Evolutionary conservation across 2,888 invertebrate species (phyloP).

Genomic region (Diplazon laetatorius): DNA sequence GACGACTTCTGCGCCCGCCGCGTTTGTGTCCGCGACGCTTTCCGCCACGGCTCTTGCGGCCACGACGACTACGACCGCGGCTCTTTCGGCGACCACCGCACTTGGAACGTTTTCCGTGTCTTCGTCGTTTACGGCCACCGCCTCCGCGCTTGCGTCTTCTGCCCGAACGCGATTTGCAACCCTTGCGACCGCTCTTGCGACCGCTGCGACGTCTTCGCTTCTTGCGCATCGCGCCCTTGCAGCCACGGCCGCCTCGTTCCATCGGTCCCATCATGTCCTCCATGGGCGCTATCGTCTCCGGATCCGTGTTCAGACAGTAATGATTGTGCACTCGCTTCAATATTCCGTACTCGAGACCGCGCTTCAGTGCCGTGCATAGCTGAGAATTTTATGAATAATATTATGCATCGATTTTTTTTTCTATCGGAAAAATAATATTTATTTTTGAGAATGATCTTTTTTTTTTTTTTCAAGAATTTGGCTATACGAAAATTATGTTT

Average conservation of each 20-base stretch:
- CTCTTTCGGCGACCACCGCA: conserved; percentile 34
- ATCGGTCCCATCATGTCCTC: conserved; percentile 63
- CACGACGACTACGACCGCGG: conserved; percentile 37
- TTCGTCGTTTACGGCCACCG: conserved; percentile 34
- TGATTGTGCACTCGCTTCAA: conserved; percentile 71
- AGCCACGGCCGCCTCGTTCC: conserved; percentile 57
- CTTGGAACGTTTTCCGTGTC: conserved; percentile 49
- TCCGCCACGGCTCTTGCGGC: conserved; percentile 37
- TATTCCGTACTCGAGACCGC: conserved; percentile 78
- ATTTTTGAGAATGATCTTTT: conserved; percentile 13
- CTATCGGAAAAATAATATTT: not conserved
- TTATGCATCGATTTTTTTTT: not conserved
- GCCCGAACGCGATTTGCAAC: conserved; percentile 35
- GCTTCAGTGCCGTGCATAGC: conserved; percentile 75
- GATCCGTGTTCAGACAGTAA: conserved; percentile 73
- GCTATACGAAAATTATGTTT: not conserved
- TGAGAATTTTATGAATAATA: conserved; percentile 37
- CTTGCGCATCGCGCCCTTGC: conserved; percentile 40
- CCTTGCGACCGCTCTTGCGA: conserved; percentile 26
- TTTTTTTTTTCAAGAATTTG: too few relatives aligned
- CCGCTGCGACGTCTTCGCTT: conserved; percentile 45
- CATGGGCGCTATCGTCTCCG: conserved; percentile 59
- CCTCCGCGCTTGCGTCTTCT: conserved; percentile 27
- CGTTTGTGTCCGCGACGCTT: conserved; percentile 50
- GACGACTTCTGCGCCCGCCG: conserved; percentile 48